Base-by-base conservation (phyloP, 2,113 vertebrate genomes). In the Sarotherodon lohbergeri region DNA sequence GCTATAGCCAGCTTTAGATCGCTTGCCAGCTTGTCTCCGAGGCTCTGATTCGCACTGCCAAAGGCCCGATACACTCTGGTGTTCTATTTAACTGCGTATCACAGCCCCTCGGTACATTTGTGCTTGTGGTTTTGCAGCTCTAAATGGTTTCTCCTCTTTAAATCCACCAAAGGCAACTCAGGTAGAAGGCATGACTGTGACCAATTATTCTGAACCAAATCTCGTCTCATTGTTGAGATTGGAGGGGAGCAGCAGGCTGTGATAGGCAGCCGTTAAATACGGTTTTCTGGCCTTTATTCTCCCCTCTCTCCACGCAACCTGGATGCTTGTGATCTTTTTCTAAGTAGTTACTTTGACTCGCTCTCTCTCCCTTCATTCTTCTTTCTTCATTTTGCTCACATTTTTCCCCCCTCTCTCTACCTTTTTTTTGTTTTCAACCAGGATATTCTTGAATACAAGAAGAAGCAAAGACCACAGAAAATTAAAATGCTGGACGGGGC, bases 401-500 rank as follows among this genome's bases (percentile, higher is more conserved):
- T 27, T 17, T 76, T 2, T 17, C 22, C 8, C 68, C 68, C 14
- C 22, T 78, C 66, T 5, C 50, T 55, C 43, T 19, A 19, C 8
- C 34, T 0, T 36, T 22, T 59, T 54, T 59, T 54, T 92, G 56
- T 92, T 52, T 87, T 43, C 90, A 80, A 80, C 43, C 91, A 99
- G 99, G 99, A 99, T 91, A 95, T 99, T 87, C 83, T 99, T 89
- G 99, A 99, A 90, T 99, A 99, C 93, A 99, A 99, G 96, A 99
- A 99, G 96, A 99, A 99, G 85, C 98, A 99, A 91, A 97, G 97
- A 92, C 98, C 99, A 32, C 98, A 99, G 96, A 99, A 99, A 94
- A 99, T 99, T 86, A 98, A 98, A 68, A 99, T 99, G 99, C 93
- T 99, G 94, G 99, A 99, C 83, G 98, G 99, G 1, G 97, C 98